Percentiles rank a stretch among this genome's conserved stretches.
These are phyloP conservation scores for Allolobophora icterica DNA, from an alignment of 2,888 invertebrate genomes.

Conservation along the genomic window DNA sequence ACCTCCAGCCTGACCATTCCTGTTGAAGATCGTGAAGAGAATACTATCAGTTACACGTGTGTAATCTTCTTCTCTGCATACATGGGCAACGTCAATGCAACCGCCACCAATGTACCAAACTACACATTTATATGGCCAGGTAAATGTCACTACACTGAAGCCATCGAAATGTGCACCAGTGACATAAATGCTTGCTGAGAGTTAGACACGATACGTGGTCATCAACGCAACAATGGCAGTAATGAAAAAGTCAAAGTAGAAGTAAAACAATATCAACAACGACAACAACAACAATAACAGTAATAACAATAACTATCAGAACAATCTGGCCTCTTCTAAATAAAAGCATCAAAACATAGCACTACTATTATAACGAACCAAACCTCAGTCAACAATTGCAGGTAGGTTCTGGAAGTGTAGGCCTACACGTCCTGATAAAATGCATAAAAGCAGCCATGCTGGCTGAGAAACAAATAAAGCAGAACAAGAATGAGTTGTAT, in stretches of 20 bases:
- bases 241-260: neutral
- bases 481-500: no score
- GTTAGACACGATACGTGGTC: no score
- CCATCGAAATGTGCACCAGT: neutral
- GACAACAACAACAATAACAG: no score
- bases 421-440: no score
- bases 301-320: neutral
- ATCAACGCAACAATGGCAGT: no score
- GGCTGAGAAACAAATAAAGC: no score
- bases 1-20: neutral
- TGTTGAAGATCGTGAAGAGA: neutral
- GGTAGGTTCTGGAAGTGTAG: no score
- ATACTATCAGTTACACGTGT: neutral
- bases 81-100: neutral
- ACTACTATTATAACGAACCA: neutral
- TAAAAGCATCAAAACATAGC: neutral
- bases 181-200: no score
- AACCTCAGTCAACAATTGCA: no score
- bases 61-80: neutral
- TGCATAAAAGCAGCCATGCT: no score
- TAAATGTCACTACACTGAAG: neutral
- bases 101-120: neutral
- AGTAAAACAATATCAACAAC: neutral
- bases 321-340: neutral
- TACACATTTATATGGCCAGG: neutral